phyloP scores from a whole-genome alignment of 2,113 vertebrate species.

The Galemys pyrenaicus region DNA sequence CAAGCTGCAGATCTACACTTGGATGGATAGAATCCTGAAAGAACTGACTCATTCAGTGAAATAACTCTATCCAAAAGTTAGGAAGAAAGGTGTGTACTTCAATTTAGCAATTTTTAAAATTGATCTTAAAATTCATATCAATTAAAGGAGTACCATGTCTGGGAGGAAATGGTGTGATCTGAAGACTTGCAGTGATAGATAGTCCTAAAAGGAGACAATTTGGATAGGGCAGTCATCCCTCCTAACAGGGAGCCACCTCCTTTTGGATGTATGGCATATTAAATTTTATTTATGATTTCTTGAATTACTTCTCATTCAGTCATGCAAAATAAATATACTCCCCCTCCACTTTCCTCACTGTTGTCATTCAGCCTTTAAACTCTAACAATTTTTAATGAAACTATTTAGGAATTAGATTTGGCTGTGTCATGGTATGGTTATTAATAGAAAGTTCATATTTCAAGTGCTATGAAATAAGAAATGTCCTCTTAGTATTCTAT shows the following conservation, averaged over 20 bases:
- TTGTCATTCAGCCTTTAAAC: conserved; percentile 77
- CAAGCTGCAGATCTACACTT: too few species aligned
- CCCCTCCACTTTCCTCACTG: background rate
- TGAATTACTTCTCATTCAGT: conserved; percentile 76
- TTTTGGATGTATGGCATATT: conserved; percentile 94
- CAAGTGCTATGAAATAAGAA: conserved; percentile 61
- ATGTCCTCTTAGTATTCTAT: conserved; percentile 68
- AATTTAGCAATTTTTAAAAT: too few species aligned
- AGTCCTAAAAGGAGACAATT: conserved; percentile 97
- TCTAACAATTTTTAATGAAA: conserved; percentile 66
- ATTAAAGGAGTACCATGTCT: conserved; percentile 94
- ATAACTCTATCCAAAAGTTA: too few species aligned
- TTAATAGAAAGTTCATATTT: conserved; percentile 64
- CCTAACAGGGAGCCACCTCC: conserved; percentile 94
- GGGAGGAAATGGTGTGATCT: conserved; percentile 92
- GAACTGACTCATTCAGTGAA: too few species aligned
- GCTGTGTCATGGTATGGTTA: conserved; percentile 55
- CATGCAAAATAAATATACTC: conserved; percentile 72
- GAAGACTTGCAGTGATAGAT: conserved; percentile 97
- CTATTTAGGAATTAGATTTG: conserved; percentile 72
- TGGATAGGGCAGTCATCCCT: conserved; percentile 97
- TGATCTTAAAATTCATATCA: too few species aligned
- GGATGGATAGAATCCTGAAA: too few species aligned
- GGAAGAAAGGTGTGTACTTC: too few species aligned
- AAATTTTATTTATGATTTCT: conserved; percentile 68